Conservation (phyloP, 2,113 vertebrate species). For the Alligator sinensis region DNA sequence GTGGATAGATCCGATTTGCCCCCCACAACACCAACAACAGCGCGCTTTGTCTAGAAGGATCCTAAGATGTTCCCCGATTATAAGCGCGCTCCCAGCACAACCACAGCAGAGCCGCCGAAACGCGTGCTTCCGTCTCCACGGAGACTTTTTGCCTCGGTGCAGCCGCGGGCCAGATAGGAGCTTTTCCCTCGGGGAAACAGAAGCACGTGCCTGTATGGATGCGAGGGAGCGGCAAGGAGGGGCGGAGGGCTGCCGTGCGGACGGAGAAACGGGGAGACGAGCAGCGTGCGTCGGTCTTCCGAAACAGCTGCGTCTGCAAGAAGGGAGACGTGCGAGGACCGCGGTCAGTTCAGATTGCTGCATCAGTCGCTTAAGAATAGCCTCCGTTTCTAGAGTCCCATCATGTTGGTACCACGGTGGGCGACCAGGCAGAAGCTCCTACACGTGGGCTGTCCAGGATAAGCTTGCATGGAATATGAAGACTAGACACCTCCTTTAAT, state of each 20-base stretch:
- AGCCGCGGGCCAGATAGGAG: neutral
- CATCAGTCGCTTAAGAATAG: neutral
- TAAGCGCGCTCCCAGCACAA: neutral
- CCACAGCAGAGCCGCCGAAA: neutral
- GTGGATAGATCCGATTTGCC: neutral
- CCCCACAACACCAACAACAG: neutral
- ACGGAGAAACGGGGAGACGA: neutral
- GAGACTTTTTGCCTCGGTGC: neutral
- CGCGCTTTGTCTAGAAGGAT: neutral
- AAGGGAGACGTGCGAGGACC: neutral
- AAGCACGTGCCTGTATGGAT: neutral
- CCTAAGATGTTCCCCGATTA: neutral
- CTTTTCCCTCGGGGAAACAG: neutral
- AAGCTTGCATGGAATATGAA: neutral
- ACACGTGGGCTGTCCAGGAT: neutral
- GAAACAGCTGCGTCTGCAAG: neutral
- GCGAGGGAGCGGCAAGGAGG: neutral
- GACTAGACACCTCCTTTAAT: neutral
- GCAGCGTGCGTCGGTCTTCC: neutral
- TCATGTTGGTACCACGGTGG: neutral
- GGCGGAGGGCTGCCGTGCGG: neutral
- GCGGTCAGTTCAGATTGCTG: neutral
- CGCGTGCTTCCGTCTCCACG: too few species aligned
- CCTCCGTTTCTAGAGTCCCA: neutral
- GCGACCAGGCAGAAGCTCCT: neutral